Base-by-base conservation (phyloP, 2,797 vertebrate genomes). In the Meda fulgida region DNA sequence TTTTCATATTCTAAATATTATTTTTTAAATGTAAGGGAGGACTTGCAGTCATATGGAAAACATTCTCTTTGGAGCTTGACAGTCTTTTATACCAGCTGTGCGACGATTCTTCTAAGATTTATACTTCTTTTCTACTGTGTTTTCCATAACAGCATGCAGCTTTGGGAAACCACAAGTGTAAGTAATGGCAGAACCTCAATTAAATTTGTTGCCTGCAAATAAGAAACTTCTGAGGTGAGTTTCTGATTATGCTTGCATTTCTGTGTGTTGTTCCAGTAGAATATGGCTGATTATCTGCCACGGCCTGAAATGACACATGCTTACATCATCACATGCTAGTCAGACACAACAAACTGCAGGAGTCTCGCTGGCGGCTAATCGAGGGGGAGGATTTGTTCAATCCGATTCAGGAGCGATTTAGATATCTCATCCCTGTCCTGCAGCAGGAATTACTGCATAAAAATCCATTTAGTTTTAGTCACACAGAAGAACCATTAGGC, bases 281-380 rank as follows among this genome's bases (percentile, higher is more conserved):
- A 73, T 43, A 26, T 76, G 70, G 29, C 60, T 69, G 58, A 36
- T 72, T 76, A 55, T 87, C 63, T 58, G 46, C 58, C 77, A 29
- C 26, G 38, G 43, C 36, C 55, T 31, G 21, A 63, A 51, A 65
- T 86, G 67, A 86, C 65, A 71, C 67, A 36, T 29, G 81, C 66
- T 84, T 71, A 79, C 76, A 79, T 84, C 65, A 70, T 43, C 76
- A 43, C 77, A 72, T n/a, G 3, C 8, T 36, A 75, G 71, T 70
- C 80, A 83, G 63, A 78, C 76, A 70, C 70, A 71, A 69, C 46
- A 69, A 53, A 34, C 72, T 55, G 67, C 36, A 0, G 34, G 36
- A 43, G 67, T 81, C 51, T 60, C 29, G 19, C 69, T 91, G 91
- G 91, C 92, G 92, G 89, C 91, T 88, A 84, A 31, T 87, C 14